These are phyloP conservation scores for Sebastes hubbsi DNA, from an alignment of 2,797 vertebrate species.

Conservation along the genomic window DNA sequence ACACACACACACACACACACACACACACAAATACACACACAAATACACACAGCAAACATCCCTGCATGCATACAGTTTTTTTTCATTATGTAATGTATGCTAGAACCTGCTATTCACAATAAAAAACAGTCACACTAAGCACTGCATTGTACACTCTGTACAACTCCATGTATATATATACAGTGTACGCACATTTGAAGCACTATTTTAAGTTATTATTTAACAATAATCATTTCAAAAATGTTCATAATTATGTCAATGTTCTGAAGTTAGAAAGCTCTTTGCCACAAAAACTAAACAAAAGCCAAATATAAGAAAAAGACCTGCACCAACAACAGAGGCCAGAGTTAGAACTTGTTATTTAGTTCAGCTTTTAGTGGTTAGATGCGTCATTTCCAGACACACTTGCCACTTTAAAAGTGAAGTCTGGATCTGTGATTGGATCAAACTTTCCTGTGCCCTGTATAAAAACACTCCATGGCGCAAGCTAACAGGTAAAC, in stretches of 20 bases:
- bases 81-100: constrained; percentile 9
- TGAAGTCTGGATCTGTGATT: neutral
- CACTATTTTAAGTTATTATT: too few species aligned
- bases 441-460: neutral
- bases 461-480: neutral
- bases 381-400: neutral
- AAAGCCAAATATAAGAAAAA: neutral
- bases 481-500: neutral
- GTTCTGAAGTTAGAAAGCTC: neutral
- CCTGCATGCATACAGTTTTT: neutral
- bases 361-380: neutral
- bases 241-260: neutral
- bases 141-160: neutral
- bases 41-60: neutral
- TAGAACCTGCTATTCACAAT: neutral
- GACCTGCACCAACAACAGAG: neutral
- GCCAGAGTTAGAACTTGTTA: neutral
- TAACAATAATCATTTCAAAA: neutral
- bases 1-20: neutral
- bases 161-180: neutral
- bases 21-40: neutral
- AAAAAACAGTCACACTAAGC: neutral
- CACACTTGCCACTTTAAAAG: neutral
- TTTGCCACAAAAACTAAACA: neutral
- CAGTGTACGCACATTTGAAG: neutral